phyloP scores from a whole-genome alignment of 2,888 invertebrate genomes.

The Exocentrus adspersus region DNA sequence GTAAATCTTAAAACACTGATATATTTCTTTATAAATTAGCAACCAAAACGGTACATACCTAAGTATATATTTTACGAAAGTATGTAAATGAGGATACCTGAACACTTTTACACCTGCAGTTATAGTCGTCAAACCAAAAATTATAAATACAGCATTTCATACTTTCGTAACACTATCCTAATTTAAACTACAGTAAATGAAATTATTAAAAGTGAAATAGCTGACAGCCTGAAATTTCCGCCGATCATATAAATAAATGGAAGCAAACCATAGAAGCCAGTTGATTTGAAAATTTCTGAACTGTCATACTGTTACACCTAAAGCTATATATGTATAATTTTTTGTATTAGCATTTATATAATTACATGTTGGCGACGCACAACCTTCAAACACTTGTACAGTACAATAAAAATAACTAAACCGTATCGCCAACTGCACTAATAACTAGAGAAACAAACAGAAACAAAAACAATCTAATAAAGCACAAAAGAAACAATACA shows the following conservation, averaged over 20 bases:
- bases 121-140: too few relatives aligned
- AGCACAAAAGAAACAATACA: slow-evolving; percentile 51
- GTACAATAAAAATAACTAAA: slow-evolving; percentile 52
- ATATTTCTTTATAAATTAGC: slow-evolving; percentile 46
- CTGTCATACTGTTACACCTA: slow-evolving; percentile 40
- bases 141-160: too few relatives aligned
- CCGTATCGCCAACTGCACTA: slow-evolving; percentile 55
- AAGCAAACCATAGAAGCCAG: slow-evolving; percentile 37
- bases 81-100: too few relatives aligned
- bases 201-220: slow-evolving; percentile 29
- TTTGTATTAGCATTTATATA: slow-evolving; percentile 44
- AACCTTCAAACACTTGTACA: slow-evolving; percentile 58
- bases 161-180: too few relatives aligned
- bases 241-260: slow-evolving; percentile 28
- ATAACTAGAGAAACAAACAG: slow-evolving; percentile 43
- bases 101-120: too few relatives aligned
- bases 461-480: slow-evolving; percentile 50
- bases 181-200: slow-evolving; percentile 43
- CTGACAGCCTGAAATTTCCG: slow-evolving; percentile 33
- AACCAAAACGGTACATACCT: slow-evolving; percentile 42
- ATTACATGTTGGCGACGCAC: slow-evolving; percentile 57
- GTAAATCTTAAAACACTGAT: slow-evolving; percentile 52
- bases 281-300: slow-evolving; percentile 43
- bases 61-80: too few relatives aligned
- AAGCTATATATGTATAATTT: slow-evolving; percentile 39